phyloP scores from a whole-genome alignment of 2,113 vertebrate species.

The Oenanthe oenanthe region DNA sequence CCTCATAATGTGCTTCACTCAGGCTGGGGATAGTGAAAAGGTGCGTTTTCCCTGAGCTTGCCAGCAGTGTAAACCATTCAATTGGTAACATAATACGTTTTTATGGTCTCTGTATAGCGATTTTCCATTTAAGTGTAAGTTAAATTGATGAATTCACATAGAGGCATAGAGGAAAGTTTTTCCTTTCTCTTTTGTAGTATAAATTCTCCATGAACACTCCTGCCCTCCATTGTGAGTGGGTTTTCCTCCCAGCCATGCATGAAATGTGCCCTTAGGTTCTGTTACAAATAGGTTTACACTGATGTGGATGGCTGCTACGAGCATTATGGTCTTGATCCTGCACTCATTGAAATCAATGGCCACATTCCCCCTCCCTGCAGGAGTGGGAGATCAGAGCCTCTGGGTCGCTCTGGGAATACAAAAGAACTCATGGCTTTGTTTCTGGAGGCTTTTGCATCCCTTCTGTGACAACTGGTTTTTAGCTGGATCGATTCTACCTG shows the following conservation, averaged over 20 bases:
- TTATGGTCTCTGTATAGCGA: constrained; percentile 77
- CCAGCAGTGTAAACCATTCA: constrained; percentile 75
- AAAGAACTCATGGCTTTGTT: not conserved
- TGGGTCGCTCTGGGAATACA: not conserved
- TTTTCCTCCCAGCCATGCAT: constrained; percentile 53
- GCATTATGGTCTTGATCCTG: constrained; percentile 62
- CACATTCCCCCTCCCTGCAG: not conserved
- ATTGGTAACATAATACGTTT: constrained; percentile 74
- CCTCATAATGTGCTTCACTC: constrained; percentile 70
- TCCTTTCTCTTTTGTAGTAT: constrained; percentile 66
- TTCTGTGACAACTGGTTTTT: not conserved
- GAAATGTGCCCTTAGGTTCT: constrained; percentile 69
- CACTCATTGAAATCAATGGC: constrained; percentile 57
- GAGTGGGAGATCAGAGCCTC: not conserved
- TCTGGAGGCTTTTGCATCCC: not conserved
- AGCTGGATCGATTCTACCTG: accelerated
- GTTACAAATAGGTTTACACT: constrained; percentile 58
- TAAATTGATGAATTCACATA: constrained; percentile 77
- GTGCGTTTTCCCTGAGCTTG: constrained; percentile 68
- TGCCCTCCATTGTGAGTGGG: constrained; percentile 64
- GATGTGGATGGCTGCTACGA: constrained; percentile 46
- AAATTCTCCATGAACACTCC: constrained; percentile 69
- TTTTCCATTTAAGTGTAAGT: constrained; percentile 77
- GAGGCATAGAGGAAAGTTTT: constrained; percentile 65
- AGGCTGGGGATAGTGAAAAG: constrained; percentile 65